phyloP scores from a whole-genome alignment of 2,797 vertebrate species.

The Xiphorhynchus erythropygius region DNA sequence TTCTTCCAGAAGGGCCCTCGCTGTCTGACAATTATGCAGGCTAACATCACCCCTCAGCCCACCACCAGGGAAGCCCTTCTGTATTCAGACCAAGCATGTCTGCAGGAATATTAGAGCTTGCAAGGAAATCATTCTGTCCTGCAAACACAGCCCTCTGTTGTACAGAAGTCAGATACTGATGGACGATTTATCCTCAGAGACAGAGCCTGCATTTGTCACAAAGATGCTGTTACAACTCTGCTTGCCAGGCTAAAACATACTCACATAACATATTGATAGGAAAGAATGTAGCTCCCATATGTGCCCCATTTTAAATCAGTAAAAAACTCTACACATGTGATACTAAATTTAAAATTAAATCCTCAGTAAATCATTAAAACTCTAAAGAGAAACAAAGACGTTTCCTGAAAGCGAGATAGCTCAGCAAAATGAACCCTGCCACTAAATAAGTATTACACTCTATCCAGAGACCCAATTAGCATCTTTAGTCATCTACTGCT shows the following conservation, averaged over 20 bases:
- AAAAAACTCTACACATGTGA: background rate
- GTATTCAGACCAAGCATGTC: rapidly evolving
- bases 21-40: rapidly evolving
- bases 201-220: background rate
- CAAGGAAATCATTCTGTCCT: background rate
- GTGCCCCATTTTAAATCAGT: background rate
- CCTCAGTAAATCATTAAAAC: background rate
- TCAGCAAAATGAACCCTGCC: conserved; percentile 34
- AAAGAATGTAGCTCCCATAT: background rate
- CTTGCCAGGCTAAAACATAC: background rate
- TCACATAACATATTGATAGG: background rate
- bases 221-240: background rate
- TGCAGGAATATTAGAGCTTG: background rate
- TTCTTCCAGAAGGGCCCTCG: background rate
- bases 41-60: background rate
- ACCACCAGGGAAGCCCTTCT: background rate
- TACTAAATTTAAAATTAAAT: background rate
- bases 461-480: conserved; percentile 60
- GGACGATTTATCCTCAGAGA: background rate
- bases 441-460: conserved; percentile 31
- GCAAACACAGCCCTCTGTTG: rapidly evolving
- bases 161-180: rapidly evolving
- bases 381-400: conserved; percentile 10
- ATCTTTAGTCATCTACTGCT: conserved; percentile 59
- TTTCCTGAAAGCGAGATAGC: conserved; percentile 29